Evolutionary conservation across 1,140 invertebrate genomes (phyloP).

Genomic region (Lethrus apterus): DNA sequence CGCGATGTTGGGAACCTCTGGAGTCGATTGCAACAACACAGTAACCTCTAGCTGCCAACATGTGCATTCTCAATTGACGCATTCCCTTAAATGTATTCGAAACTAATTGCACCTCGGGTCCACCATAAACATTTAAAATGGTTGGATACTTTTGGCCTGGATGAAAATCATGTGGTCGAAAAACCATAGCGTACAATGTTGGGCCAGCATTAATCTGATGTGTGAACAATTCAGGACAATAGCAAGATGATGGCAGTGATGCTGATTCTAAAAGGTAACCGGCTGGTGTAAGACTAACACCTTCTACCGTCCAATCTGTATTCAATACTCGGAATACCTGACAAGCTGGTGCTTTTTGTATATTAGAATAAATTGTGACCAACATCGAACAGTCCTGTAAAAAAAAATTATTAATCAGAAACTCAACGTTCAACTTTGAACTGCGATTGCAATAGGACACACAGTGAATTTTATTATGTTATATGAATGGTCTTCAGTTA

Average conservation of each 20-base stretch:
- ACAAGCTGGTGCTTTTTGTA: constrained; percentile 71
- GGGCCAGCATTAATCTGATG: constrained; percentile 65
- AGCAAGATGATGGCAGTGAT: constrained; percentile 50
- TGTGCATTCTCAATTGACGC: constrained; percentile 86
- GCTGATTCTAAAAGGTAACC: constrained; percentile 62
- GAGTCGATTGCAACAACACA: constrained; percentile 94
- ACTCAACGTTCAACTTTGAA: too few species aligned
- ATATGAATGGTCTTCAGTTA: background rate
- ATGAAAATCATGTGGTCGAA: constrained; percentile 75
- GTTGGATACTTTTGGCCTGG: constrained; percentile 81
- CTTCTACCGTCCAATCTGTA: constrained; percentile 55
- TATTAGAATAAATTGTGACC: constrained; percentile 84
- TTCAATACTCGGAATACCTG: constrained; percentile 70
- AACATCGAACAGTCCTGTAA: constrained; percentile 72
- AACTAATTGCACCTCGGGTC: constrained; percentile 95
- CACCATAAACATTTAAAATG: constrained; percentile 94
- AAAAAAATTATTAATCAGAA: constrained; percentile 2
- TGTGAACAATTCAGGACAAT: constrained; percentile 66
- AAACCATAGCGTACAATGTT: constrained; percentile 84
- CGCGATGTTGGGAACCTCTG: constrained; percentile 87
- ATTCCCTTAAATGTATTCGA: constrained; percentile 94
- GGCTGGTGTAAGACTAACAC: constrained; percentile 55
- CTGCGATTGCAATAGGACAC: too few species aligned
- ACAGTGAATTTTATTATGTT: too few species aligned
- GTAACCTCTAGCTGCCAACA: constrained; percentile 93